phyloP scores from a whole-genome alignment of 2,888 invertebrate species.

The Ecdyonurus torrentis region DNA sequence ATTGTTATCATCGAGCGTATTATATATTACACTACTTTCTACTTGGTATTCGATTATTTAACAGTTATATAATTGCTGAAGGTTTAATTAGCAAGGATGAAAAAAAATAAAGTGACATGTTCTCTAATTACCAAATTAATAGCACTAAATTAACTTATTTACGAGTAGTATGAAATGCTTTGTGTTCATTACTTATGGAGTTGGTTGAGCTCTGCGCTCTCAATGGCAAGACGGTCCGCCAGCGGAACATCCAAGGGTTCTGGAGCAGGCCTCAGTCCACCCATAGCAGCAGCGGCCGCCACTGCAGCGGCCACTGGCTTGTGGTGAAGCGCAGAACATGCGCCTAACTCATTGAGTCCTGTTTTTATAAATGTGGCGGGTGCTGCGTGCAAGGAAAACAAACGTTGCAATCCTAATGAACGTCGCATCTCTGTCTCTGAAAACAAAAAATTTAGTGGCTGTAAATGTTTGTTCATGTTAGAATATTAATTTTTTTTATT shows the following conservation, averaged over 20 bases:
- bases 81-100: neutral
- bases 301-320: constrained; percentile 1
- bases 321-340: constrained; percentile 5
- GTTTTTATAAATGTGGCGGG: constrained; percentile 20
- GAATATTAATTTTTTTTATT: too few species aligned
- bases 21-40: too few species aligned
- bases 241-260: constrained; percentile 17
- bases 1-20: too few species aligned
- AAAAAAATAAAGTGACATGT: neutral
- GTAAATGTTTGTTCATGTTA: too few species aligned
- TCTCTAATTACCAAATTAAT: neutral
- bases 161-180: constrained; percentile 9
- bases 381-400: constrained; percentile 19
- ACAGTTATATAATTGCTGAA: neutral
- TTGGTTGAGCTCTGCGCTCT: constrained; percentile 20
- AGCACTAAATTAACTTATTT: constrained; percentile 6
- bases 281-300: constrained; percentile 1
- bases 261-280: constrained; percentile 1
- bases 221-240: constrained; percentile 18
- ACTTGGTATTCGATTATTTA: too few species aligned
- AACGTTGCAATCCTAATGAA: constrained; percentile 18
- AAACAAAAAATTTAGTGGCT: neutral
- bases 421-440: constrained; percentile 20
- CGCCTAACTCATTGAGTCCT: constrained; percentile 17
- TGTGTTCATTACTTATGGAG: constrained; percentile 18